Conservation (phyloP, 2,797 vertebrate species). For the Peromyscus attwateri region DNA sequence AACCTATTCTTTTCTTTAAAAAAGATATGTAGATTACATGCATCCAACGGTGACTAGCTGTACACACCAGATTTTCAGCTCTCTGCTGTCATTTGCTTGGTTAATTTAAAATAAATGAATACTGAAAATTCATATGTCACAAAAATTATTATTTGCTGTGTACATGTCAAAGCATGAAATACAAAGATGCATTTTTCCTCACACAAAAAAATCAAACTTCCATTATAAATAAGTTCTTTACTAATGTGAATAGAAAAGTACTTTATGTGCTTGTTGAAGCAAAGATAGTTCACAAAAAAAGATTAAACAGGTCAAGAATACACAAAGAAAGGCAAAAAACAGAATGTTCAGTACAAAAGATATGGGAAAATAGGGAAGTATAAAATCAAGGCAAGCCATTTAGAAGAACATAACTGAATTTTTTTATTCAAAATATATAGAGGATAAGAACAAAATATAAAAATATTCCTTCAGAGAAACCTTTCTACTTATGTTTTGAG, state of each 20-base stretch:
- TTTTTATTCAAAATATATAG: background rate
- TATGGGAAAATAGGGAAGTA: background rate
- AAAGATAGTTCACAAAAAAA: conserved; percentile 41
- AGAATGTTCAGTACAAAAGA: background rate
- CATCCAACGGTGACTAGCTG: background rate
- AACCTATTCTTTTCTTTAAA: background rate
- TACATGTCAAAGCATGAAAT: conserved; percentile 60
- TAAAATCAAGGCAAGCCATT: background rate
- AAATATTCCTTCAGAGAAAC: background rate
- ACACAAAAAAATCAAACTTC: conserved; percentile 1
- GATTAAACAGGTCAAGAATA: background rate
- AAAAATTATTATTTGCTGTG: conserved; percentile 61
- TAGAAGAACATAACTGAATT: background rate
- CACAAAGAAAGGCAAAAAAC: background rate
- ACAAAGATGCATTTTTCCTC: conserved; percentile 9
- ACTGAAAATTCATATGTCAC: conserved; percentile 34
- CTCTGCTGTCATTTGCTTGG: background rate
- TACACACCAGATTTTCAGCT: conserved; percentile 11
- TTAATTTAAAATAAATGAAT: conserved; percentile 69
- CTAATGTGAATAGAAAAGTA: conserved; percentile 44
- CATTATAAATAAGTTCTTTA: conserved; percentile 61
- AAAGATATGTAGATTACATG: conserved; percentile 26
- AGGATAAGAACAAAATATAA: background rate
- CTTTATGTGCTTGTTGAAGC: background rate
- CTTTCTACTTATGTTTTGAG: conserved; percentile 39